Conservation (phyloP, 2,888 invertebrate species). For the Watsonalla cultraria region DNA sequence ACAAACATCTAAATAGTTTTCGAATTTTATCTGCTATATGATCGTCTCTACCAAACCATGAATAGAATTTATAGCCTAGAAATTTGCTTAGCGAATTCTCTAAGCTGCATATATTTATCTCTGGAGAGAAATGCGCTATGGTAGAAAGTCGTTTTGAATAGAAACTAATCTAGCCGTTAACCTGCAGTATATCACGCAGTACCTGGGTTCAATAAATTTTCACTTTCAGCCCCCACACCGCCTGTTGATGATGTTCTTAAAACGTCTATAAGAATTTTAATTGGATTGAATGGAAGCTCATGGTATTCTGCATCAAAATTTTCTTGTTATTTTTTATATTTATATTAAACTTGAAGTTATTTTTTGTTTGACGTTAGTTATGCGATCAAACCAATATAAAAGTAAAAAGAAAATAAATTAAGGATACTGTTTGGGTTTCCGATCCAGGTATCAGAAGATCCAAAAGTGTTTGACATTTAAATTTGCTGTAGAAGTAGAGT, state of each 20-base stretch:
- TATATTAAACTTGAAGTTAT: too few relatives aligned
- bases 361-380: too few relatives aligned
- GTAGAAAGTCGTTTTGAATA: constrained; percentile 69
- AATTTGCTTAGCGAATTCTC: constrained; percentile 24
- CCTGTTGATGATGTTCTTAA: constrained; percentile 20
- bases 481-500: background rate
- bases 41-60: background rate
- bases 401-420: too few relatives aligned
- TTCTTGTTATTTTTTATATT: too few relatives aligned
- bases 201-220: constrained; percentile 43
- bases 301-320: too few relatives aligned
- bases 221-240: constrained; percentile 41
- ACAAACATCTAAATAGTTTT: too few relatives aligned
- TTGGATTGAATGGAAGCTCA: too few relatives aligned
- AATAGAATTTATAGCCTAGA: constrained; percentile 7
- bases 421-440: too few relatives aligned
- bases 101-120: constrained; percentile 35
- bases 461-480: too few relatives aligned
- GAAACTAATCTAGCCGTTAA: constrained; percentile 62
- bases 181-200: constrained; percentile 51
- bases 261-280: background rate
- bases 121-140: constrained; percentile 46
- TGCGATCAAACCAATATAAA: too few relatives aligned
- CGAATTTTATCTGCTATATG: background rate
- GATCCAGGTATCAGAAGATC: too few relatives aligned